Conservation (phyloP, 2,797 vertebrate species). For the Tangara arthus region DNA sequence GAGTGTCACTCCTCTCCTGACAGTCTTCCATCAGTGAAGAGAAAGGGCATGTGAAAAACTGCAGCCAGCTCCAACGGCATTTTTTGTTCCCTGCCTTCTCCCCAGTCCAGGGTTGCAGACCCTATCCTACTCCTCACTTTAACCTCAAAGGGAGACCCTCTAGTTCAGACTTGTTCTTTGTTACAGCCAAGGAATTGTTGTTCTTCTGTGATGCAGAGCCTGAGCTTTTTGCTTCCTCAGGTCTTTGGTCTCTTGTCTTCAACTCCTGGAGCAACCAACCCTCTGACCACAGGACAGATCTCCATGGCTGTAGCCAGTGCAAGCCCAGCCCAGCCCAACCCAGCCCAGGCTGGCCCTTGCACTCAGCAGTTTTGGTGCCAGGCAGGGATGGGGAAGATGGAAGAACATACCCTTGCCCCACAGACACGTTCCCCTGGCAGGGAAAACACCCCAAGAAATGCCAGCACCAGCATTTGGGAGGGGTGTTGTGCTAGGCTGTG, state of each 20-base stretch:
- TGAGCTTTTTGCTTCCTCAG: neutral
- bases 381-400: too few species aligned
- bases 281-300: neutral
- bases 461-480: neutral
- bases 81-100: neutral
- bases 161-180: neutral
- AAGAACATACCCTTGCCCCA: neutral
- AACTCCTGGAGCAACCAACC: neutral
- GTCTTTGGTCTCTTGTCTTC: neutral
- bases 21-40: neutral
- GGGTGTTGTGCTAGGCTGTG: neutral
- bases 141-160: neutral
- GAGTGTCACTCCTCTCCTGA: neutral
- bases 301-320: neutral
- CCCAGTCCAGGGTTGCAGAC: neutral
- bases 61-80: neutral
- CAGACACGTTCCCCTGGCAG: neutral
- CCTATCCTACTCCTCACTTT: neutral
- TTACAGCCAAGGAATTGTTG: neutral
- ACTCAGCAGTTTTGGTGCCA: fast-evolving
- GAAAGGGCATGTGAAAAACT: neutral
- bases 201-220: neutral
- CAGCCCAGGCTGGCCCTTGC: neutral
- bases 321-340: neutral
- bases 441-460: fast-evolving